Base-by-base conservation (phyloP, 2,888 invertebrate genomes). In the Pseudococcus viburni region DNA sequence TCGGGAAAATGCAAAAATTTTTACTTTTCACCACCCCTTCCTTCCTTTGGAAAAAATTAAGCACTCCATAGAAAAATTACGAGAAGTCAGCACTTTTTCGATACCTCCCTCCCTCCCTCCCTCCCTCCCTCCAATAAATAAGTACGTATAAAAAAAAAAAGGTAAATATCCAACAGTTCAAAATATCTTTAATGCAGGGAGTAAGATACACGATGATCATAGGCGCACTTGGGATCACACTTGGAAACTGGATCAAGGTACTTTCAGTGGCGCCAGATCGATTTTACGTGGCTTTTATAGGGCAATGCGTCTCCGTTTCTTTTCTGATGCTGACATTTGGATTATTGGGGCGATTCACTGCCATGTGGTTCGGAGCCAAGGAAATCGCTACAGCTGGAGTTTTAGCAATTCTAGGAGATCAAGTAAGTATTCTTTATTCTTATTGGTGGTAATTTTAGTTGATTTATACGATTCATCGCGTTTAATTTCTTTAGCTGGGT, bases 321-420 rank as follows among this genome's bases (percentile, higher is more conserved):
- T 96, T 98, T 1, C 98, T 99, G 93, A 95, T 98, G 39, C 99
- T 98, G 92, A 95, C 99, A 89, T 93, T 99, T 84, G 97, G 97
- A 89, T 94, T 99, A 86, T 99, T 99, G 0, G 96, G 99, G 0
- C 93, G 96, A 86, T 92, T 99, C 90, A 98, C 99, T 0, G 98
- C 99, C 0, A 96, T 98, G 64, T 99, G 99, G 99, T 99, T 99
- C 92, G 98, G 99, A 0, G 96, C 97, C 0, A 95, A 96, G 91
- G 97, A 99, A 93, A 98, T 99, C 6, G 98, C 98, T 12, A 97
- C 97, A 0, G 99, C 99, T 0, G 98, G 98, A 93, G 97, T 99
- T 91, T 95, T 99, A 90, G 99, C 99, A 8, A 99, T 99, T 15
- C 99, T 99, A 92, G 99, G 99, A 26, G 99, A 99, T 93, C 99